Base-by-base conservation (phyloP, 2,888 invertebrate genomes). In the Euzetes globulus region DNA sequence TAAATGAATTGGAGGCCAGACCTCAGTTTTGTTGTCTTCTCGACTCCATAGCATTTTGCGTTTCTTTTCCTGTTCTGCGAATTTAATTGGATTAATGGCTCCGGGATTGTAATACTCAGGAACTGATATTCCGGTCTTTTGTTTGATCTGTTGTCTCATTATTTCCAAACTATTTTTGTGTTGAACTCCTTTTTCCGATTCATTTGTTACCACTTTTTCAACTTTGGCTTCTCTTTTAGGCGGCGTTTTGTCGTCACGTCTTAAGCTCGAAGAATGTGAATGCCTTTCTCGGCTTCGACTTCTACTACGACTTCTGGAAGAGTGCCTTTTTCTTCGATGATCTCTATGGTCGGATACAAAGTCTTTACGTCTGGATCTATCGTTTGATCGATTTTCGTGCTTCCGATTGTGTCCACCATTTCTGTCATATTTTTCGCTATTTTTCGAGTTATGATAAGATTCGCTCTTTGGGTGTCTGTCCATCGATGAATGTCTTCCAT, bases 41-140 rank as follows among this genome's bases (percentile, higher is more conserved):
- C 65, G 41, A 41, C 75, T 72, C 95, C 97, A 97, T 25, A 97
- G 84, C 72, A 94, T 85, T 84, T 95, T 95, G 72, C 95, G 87
- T 82, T 95, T 94, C 81, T 95, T 92, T 77, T 94, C 89, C 83
- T 91, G 92, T 79, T 94, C 91, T 9, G 92, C 88, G 81, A 94
- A 91, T 81, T 91, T 91, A 77, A 89, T 88, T 55, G 90, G 88
- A 81, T 89, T 89, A n/a, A 90, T 87, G 25, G 88, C 77, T 73
- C 76, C 76, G 27, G 78, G 78, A 55, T 79, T 78, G 72, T 78
- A 79, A 71, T 78, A 78, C 70, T 77, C 78, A 1, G 78, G 79
- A 52, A 78, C 72, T 58, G 70, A 6, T 41, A 50, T 41, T 50
- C 47, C 74, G 1, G 74, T 74, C 37, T 70, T 70, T 5, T n/a